Base-by-base conservation (phyloP, 2,888 invertebrate genomes). In the Neoitamus cyanurus region DNA sequence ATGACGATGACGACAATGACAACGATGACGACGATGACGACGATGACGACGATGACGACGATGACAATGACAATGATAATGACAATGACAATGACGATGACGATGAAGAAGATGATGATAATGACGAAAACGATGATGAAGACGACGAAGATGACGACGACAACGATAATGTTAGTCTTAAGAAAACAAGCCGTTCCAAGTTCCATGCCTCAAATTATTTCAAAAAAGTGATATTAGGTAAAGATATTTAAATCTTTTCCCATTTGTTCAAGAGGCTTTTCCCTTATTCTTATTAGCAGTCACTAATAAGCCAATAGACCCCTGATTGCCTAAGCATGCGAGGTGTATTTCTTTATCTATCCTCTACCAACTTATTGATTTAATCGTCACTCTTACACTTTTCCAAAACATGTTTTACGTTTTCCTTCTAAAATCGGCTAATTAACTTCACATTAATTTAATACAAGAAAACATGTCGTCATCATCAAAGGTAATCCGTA, bases 1-100 rank as follows among this genome's bases (percentile, higher is more conserved):
- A 92, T 58, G 90, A 91, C 68, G 90, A 92, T 42, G 91, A 92
- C 72, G 91, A 92, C 86, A 90, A 92, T 70, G 90, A 91, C 3
- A 73, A 92, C 36, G 89, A 92, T 0, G 89, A 91, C 11, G 89
- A 92, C 70, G 90, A 92, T 73, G 90, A 91, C 82, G 90, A 92
- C 30, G 88, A 89, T 3, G 88, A 90, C 30, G 88, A 89, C 68
- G 88, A 89, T 72, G 87, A 88, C 80, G 87, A 88, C 85, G 87
- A 88, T 75, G 88, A 89, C 36, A 87, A 88, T 46, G 88, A 88
- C 28, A 88, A 88, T 84, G 88, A 88, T 82, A 88, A 88, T 73
- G 88, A 88, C 48, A 86, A 88, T 78, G 88, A 88, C 83, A 92
- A 92, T 86, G 92, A 92, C 68, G 89, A 85, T 15, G 85, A 91